Percentiles rank a stretch among this genome's conserved stretches.
Evolutionary conservation across 2,888 invertebrate species (phyloP).

Genomic region (Tethea ocularis): DNA sequence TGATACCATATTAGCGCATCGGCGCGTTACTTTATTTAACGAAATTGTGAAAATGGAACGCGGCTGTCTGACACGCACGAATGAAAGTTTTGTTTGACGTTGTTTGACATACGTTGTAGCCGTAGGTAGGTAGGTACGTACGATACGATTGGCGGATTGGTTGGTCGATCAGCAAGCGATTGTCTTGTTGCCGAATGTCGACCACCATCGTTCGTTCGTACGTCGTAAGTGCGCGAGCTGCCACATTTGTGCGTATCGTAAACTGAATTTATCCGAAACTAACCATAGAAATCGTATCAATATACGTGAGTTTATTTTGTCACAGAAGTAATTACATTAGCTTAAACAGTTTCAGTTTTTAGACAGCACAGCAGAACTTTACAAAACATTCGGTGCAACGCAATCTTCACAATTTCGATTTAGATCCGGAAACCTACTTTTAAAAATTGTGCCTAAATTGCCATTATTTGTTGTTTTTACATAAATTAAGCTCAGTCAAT

Average conservation of each 20-base stretch:
- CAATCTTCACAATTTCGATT: constrained; percentile 34
- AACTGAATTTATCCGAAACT: neutral
- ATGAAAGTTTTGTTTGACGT: neutral
- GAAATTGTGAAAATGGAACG: too few species aligned
- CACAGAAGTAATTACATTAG: neutral
- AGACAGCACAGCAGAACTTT: constrained; percentile 6
- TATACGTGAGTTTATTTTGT: neutral
- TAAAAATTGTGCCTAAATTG: constrained; percentile 37
- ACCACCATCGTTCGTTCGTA: too few species aligned
- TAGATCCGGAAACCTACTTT: constrained; percentile 78
- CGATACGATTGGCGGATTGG: neutral
- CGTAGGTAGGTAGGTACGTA: too few species aligned
- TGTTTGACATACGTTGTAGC: too few species aligned
- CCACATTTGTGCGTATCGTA: neutral
- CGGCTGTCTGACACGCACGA: neutral
- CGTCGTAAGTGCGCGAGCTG: neutral
- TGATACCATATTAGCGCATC: too few species aligned
- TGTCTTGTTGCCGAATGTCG: constrained; percentile 8
- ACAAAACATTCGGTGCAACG: constrained; percentile 27
- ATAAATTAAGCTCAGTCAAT: neutral
- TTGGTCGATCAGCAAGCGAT: constrained; percentile 16
- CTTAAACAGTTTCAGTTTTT: neutral
- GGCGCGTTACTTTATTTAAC: too few species aligned
- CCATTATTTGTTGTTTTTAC: constrained; percentile 15
- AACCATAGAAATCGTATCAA: neutral